Evolutionary conservation across 37 sponge, comb jelly and placozoan species (phyloP).

Genomic region (Aplysina aerophoba): DNA sequence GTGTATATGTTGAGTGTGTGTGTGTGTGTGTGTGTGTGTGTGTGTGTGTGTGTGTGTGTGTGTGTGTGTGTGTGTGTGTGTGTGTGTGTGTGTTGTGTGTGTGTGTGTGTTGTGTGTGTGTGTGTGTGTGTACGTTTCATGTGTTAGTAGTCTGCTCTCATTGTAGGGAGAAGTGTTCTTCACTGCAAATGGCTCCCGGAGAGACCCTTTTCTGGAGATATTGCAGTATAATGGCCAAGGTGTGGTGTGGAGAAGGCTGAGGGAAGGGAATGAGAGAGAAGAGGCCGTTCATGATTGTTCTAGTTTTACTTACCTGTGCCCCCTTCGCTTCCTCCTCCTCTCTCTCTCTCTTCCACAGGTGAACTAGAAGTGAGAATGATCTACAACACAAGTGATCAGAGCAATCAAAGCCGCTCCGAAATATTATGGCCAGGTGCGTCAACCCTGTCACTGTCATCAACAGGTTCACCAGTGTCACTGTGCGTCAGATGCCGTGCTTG

Average conservation of each 20-base stretch:
- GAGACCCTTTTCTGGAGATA: not conserved
- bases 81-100: conserved; percentile 14
- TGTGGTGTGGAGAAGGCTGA: not conserved
- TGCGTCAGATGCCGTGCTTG: no score
- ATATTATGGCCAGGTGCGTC: no score
- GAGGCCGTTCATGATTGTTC: not conserved
- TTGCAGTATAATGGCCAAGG: not conserved
- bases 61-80: conserved; percentile 17
- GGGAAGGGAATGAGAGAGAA: not conserved
- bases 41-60: conserved; percentile 18
- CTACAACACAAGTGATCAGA: no score
- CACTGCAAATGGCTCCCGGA: not conserved
- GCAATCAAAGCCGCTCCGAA: no score
- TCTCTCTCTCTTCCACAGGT: no score
- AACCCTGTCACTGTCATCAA: no score
- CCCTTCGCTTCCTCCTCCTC: no score
- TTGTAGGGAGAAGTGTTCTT: not conserved
- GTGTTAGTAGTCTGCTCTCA: not conserved
- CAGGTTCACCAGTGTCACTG: no score
- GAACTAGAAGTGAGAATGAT: no score
- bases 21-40: conserved; percentile 21
- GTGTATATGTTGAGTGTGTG: conserved; percentile 30
- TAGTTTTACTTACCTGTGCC: no score
- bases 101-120: conserved; percentile 13
- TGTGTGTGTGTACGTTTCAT: not conserved